Conservation (phyloP, 2,113 vertebrate genomes). For the Solea solea region DNA sequence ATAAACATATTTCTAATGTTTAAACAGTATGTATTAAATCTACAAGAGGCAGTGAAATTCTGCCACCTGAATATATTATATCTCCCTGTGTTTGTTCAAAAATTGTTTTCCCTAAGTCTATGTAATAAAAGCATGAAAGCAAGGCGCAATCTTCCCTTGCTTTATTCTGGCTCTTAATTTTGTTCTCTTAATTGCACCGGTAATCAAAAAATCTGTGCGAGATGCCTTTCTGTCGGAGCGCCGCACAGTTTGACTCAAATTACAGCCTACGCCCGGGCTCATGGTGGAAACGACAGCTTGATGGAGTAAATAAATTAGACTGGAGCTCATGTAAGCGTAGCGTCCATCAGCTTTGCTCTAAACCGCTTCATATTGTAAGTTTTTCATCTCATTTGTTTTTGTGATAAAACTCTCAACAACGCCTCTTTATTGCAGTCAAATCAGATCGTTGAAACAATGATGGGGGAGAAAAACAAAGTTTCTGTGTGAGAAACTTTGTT, state of each 20-base stretch:
- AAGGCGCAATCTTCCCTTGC: too few species aligned
- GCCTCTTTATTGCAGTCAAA: too few species aligned
- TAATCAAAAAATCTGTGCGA: slow-evolving; percentile 21
- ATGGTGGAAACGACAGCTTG: slow-evolving; percentile 3
- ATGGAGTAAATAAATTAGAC: slow-evolving; percentile 14
- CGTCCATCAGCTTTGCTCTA: neutral
- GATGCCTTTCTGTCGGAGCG: slow-evolving; percentile 15
- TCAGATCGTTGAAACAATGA: too few species aligned
- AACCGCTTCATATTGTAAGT: neutral
- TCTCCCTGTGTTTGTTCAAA: too few species aligned
- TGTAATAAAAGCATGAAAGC: too few species aligned
- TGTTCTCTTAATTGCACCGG: slow-evolving; percentile 20
- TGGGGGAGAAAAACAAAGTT: neutral
- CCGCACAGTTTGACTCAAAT: slow-evolving; percentile 29
- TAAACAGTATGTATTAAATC: too few species aligned
- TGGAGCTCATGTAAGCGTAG: neutral
- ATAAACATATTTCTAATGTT: too few species aligned
- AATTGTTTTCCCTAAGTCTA: too few species aligned
- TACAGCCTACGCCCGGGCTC: slow-evolving; percentile 10
- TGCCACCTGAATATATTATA: too few species aligned
- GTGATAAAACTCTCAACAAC: too few species aligned
- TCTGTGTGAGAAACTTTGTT: slow-evolving; percentile 20
- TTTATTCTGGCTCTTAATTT: too few species aligned
- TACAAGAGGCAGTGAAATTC: too few species aligned
- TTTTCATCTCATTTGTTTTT: neutral